Evolutionary conservation across 1,140 invertebrate species (phyloP).

Genomic region (Anadara kagoshimensis): DNA sequence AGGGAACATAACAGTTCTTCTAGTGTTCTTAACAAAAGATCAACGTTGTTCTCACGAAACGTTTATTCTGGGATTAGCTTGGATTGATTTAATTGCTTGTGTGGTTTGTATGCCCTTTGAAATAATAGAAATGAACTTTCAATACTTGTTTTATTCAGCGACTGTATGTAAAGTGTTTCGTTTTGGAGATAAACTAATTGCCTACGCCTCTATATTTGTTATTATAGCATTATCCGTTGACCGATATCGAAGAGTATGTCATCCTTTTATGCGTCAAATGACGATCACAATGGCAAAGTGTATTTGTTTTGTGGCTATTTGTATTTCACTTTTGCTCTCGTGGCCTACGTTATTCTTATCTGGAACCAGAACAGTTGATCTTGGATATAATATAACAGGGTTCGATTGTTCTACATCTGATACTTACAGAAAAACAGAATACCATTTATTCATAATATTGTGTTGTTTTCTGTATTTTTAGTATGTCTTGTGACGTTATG

Average conservation of each 20-base stretch:
- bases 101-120: slow-evolving; percentile 54
- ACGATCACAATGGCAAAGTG: slow-evolving; percentile 8
- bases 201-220: slow-evolving; percentile 52
- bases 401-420: slow-evolving; percentile 42
- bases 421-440: slow-evolving; percentile 33
- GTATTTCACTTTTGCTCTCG: slow-evolving; percentile 20
- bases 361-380: slow-evolving; percentile 25
- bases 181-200: slow-evolving; percentile 37
- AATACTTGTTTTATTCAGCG: slow-evolving; percentile 44
- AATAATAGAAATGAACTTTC: slow-evolving; percentile 49
- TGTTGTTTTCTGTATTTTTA: slow-evolving; percentile 46
- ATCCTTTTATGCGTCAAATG: slow-evolving; percentile 45
- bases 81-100: slow-evolving; percentile 50
- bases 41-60: slow-evolving; percentile 41
- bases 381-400: slow-evolving; percentile 31
- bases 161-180: slow-evolving; percentile 45
- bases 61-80: slow-evolving; percentile 52
- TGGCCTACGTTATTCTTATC: slow-evolving; percentile 32
- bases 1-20: slow-evolving; percentile 47
- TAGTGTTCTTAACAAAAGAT: slow-evolving; percentile 44
- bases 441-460: slow-evolving; percentile 30
- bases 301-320: slow-evolving; percentile 5
- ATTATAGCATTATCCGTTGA: slow-evolving; percentile 49
- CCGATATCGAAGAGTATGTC: slow-evolving; percentile 53
- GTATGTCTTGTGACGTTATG: slow-evolving; percentile 44